Conservation (phyloP, 92 coral and sea anemone species). For the Epizoanthus scotinus region DNA sequence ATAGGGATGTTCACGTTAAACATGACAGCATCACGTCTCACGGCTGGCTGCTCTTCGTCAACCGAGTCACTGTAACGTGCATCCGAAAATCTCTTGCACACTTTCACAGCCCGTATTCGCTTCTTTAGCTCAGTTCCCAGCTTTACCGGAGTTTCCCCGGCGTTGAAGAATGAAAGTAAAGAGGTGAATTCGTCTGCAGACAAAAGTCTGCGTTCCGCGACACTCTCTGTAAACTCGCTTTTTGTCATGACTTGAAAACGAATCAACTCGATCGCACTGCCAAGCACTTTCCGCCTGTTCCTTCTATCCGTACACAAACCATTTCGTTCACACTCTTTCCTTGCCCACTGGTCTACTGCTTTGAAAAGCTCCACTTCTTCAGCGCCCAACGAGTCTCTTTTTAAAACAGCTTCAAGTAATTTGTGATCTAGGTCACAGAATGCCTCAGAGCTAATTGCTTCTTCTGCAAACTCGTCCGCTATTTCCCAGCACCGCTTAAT, state of each 20-base stretch:
- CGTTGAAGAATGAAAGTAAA: constrained; percentile 26
- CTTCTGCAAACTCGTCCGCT: constrained; percentile 56
- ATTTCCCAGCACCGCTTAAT: constrained; percentile 69
- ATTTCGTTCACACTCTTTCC: constrained; percentile 38
- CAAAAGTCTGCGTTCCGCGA: constrained; percentile 30
- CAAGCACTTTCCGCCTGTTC: constrained; percentile 49
- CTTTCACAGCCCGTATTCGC: constrained; percentile 26
- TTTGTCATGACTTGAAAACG: constrained; percentile 56
- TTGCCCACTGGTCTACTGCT: constrained; percentile 70
- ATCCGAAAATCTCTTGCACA: constrained; percentile 35
- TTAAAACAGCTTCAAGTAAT: constrained; percentile 52
- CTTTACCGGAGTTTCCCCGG: constrained; percentile 14
- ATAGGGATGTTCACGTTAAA: constrained; percentile 29
- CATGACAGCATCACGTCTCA: constrained; percentile 36
- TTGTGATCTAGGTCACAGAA: constrained; percentile 46
- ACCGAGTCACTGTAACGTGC: constrained; percentile 15
- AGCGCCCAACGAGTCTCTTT: constrained; percentile 59
- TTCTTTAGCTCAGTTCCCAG: constrained; percentile 23
- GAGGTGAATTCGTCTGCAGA: constrained; percentile 31
- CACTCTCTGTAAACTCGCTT: constrained; percentile 17
- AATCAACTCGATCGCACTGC: constrained; percentile 49
- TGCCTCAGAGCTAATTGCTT: constrained; percentile 57
- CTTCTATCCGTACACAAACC: constrained; percentile 35
- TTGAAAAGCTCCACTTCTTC: constrained; percentile 65
- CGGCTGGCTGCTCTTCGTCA: constrained; percentile 32